Conservation (phyloP, 2,888 invertebrate species). For the Lasioglossum calceatum region DNA sequence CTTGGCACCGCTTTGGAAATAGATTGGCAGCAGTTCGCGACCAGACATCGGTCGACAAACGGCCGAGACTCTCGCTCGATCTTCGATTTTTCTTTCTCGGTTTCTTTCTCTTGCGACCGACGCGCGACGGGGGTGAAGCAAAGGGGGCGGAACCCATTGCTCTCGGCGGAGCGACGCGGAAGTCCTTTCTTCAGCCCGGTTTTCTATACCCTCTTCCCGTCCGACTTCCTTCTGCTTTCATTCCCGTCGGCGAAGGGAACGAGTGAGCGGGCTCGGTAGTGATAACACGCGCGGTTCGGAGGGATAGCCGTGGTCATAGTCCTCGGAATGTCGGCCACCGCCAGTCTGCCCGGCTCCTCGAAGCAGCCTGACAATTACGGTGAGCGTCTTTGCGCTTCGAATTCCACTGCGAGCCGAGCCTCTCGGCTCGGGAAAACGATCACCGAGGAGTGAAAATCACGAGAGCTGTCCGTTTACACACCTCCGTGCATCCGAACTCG, state of each 20-base stretch:
- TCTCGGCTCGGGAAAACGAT: not conserved
- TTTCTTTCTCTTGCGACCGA: not conserved
- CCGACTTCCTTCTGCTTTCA: not conserved
- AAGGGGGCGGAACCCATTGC: not conserved
- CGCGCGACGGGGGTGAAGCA: not conserved
- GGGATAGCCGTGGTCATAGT: not conserved
- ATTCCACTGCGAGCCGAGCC: not conserved
- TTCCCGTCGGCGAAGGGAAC: not conserved
- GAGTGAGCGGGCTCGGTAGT: not conserved
- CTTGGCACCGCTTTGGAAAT: conserved; percentile 72
- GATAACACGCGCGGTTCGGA: conserved; percentile 2
- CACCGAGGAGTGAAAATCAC: not conserved
- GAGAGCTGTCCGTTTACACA: not conserved
- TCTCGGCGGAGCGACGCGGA: not conserved
- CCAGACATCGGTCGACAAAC: not conserved
- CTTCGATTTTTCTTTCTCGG: conserved; percentile 14
- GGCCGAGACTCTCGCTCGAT: conserved; percentile 5
- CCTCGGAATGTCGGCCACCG: conserved; percentile 64
- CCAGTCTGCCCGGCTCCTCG: conserved; percentile 74
- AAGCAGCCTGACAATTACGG: conserved; percentile 72
- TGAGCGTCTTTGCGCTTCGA: conserved; percentile 41
- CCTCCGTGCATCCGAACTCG: not conserved
- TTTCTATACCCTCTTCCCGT: not conserved
- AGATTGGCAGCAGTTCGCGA: conserved; percentile 71
- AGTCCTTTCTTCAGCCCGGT: not conserved